Percentiles rank a stretch among this genome's conserved stretches.
These are phyloP conservation scores for Origma solitaria DNA, from an alignment of 2,113 vertebrate genomes.

Conservation along the genomic window DNA sequence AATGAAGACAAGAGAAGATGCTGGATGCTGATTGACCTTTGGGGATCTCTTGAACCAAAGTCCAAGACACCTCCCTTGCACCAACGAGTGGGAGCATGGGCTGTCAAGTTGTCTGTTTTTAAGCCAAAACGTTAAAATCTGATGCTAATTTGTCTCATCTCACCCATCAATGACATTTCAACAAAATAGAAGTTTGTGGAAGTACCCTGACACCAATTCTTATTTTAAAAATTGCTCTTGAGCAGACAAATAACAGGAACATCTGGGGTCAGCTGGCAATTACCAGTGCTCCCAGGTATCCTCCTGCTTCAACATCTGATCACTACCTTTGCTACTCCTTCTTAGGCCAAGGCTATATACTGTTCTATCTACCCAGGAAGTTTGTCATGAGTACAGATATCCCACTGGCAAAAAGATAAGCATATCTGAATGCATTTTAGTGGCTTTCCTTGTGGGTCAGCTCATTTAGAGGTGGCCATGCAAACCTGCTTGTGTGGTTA, in stretches of 20 bases:
- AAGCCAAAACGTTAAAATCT: background rate
- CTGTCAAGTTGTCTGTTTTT: background rate
- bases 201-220: background rate
- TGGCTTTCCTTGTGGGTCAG: background rate
- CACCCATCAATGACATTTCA: background rate
- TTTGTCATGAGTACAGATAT: background rate
- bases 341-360: accelerated
- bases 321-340: background rate
- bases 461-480: background rate
- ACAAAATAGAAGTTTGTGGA: background rate
- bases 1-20: accelerated
- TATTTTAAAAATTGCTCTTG: background rate
- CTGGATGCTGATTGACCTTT: background rate
- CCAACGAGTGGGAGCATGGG: no score
- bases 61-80: background rate
- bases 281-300: background rate
- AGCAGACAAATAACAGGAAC: background rate
- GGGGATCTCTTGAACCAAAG: background rate
- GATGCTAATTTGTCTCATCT: background rate
- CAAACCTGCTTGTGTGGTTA: background rate
- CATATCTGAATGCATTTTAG: background rate
- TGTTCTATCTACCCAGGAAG: background rate
- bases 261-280: background rate
- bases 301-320: background rate
- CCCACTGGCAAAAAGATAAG: background rate